These are phyloP conservation scores for Lepeophtheirus nordmannii DNA, from an alignment of 2,888 invertebrate genomes.

Conservation along the genomic window DNA sequence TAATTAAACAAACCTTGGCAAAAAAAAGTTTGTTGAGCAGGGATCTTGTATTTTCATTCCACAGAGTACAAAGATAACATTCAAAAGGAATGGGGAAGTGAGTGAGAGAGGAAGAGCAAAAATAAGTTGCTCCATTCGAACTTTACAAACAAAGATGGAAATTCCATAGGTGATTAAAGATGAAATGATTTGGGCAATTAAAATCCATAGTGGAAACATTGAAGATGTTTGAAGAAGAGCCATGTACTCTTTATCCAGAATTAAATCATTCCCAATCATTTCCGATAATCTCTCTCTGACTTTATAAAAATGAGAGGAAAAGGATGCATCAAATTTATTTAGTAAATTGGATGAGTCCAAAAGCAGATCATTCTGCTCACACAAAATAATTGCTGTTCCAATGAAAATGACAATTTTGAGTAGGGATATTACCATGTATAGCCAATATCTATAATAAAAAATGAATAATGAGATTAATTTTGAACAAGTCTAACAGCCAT, in stretches of 20 bases:
- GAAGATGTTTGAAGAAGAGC: background rate
- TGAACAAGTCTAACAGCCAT: too few relatives aligned
- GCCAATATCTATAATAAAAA: background rate
- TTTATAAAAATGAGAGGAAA: conserved; percentile 15
- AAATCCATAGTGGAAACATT: conserved; percentile 28
- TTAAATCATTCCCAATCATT: background rate
- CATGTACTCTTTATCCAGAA: background rate
- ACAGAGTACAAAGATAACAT: conserved; percentile 30
- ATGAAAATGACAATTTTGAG: background rate
- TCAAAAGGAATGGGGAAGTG: conserved; percentile 34
- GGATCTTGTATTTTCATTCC: conserved; percentile 29
- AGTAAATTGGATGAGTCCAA: conserved; percentile 2
- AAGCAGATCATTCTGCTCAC: background rate
- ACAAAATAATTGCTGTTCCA: background rate
- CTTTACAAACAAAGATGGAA: conserved; percentile 38
- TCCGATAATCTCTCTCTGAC: background rate
- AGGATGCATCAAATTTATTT: conserved; percentile 10
- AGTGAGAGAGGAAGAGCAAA: conserved; percentile 37
- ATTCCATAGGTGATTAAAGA: conserved; percentile 36
- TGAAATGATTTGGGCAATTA: conserved; percentile 32
- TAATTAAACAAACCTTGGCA: background rate
- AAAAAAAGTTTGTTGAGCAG: conserved; percentile 29
- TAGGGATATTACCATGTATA: background rate
- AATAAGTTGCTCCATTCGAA: conserved; percentile 37
- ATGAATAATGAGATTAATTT: background rate